Evolutionary conservation across 2,113 vertebrate genomes (phyloP).

Genomic region (Oreochromis spilurus): DNA sequence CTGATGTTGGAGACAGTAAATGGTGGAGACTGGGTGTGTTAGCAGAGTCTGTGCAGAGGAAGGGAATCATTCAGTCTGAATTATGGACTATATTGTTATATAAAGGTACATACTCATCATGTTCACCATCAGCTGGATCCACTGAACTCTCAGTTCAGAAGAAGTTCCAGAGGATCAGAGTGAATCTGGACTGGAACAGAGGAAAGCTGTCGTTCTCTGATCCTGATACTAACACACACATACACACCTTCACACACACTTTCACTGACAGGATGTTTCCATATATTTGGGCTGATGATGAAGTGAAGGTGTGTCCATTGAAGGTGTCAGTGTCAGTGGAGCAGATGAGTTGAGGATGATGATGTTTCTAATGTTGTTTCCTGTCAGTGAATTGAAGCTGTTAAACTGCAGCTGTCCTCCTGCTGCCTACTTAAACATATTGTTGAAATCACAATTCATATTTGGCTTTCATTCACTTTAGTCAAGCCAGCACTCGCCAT

Average conservation of each 20-base stretch:
- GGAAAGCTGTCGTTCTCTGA: too few relatives aligned
- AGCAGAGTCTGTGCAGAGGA: background rate
- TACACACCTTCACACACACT: too few relatives aligned
- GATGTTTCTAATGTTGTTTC: background rate
- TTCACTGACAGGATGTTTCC: too few relatives aligned
- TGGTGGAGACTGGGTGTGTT: background rate
- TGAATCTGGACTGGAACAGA: too few relatives aligned
- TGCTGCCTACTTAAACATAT: background rate
- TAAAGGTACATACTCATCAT: too few relatives aligned
- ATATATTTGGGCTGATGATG: too few relatives aligned
- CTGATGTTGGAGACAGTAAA: rapidly evolving
- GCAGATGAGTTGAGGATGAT: background rate
- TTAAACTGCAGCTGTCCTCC: background rate
- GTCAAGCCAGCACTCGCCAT: background rate
- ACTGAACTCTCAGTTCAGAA: too few relatives aligned
- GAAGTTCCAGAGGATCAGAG: too few relatives aligned
- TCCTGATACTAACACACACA: too few relatives aligned
- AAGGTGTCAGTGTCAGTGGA: too few relatives aligned
- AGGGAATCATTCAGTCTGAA: background rate
- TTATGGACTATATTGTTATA: background rate
- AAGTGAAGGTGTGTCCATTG: too few relatives aligned
- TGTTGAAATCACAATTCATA: background rate
- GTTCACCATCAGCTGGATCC: too few relatives aligned
- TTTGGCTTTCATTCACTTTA: background rate
- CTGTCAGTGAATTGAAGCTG: background rate